phyloP scores from a whole-genome alignment of 2,888 invertebrate species.

The Scaeva pyrastri region DNA sequence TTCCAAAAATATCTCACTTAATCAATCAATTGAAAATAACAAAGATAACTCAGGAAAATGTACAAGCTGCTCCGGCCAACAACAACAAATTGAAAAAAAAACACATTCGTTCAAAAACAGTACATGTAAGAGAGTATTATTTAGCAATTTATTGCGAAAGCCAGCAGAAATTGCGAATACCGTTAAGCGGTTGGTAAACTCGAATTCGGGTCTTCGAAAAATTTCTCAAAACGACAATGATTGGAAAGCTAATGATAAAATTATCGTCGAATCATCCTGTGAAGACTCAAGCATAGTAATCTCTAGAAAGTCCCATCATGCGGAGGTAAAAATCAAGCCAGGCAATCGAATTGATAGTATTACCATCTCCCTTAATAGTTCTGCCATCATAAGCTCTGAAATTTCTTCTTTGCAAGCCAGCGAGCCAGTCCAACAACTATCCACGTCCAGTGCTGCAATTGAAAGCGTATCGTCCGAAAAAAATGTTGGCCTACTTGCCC shows the following conservation, averaged over 20 bases:
- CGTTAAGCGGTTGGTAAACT: constrained; percentile 27
- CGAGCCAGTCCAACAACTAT: neutral
- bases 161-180: constrained; percentile 23
- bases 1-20: neutral
- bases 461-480: neutral
- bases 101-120: neutral
- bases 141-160: constrained; percentile 44
- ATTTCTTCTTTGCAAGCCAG: neutral
- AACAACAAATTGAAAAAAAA: neutral
- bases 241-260: neutral
- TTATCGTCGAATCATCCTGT: neutral
- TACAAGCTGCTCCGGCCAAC: neutral
- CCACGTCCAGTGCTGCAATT: neutral
- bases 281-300: neutral
- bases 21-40: neutral
- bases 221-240: neutral
- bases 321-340: constrained; percentile 27
- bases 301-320: neutral
- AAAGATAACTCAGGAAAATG: neutral
- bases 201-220: neutral
- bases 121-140: neutral
- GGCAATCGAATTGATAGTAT: constrained; percentile 36
- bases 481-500: neutral
- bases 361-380: constrained; percentile 39
- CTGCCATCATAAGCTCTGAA: neutral